Evolutionary conservation across 2,113 vertebrate genomes (phyloP), one percentile per base, ranked within the genome.

Genomic region (Seriola quinqueradiata): DNA sequence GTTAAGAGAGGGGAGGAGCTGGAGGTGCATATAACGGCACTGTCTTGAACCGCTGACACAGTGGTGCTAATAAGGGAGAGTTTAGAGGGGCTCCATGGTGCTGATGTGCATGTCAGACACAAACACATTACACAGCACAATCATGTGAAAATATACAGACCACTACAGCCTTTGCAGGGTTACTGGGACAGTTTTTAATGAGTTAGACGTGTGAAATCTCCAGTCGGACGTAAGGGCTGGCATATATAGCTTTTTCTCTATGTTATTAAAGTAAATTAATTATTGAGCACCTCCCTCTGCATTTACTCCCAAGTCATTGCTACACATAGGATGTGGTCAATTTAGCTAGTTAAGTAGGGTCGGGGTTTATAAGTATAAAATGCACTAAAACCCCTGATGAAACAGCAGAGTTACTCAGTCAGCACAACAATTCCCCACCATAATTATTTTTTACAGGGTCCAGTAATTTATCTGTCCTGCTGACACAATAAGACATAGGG

Each of bases 381-480:
- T 28, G 63, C 54, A 88, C n/a, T 78, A 68, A 80, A 84, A 46
- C 63, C 81, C 70, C 59, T 50, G 66, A 74, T 82, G 72, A 79
- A 78, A 81, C 14, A 70, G 50, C 36, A 54, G 63, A 28, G 65
- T 71, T 82, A 88, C 89, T 78, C 73, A 19, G 80, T 91, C 90
- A 93, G 91, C 93, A 89, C 67, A 86, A 86, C 84, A 83, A 86
- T 74, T 90, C 81, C 84, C 79, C 19, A 63, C 75, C 74, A 89
- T 92, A 80, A 91, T 91, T 89, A 87, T 77, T 79, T 90, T 28
- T 92, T 84, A 84, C 69, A 77, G 58, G 89, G 63, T 60, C 71
- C n/a, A 14, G 63, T 83, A 77, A 82, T 87, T 88, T 84, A 88
- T 85, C 74, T 28, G 78, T 81, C 61, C 63, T 70, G 92, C 89